Evolutionary conservation across 2,888 invertebrate species (phyloP).

Genomic region (Pegoplata infirma): DNA sequence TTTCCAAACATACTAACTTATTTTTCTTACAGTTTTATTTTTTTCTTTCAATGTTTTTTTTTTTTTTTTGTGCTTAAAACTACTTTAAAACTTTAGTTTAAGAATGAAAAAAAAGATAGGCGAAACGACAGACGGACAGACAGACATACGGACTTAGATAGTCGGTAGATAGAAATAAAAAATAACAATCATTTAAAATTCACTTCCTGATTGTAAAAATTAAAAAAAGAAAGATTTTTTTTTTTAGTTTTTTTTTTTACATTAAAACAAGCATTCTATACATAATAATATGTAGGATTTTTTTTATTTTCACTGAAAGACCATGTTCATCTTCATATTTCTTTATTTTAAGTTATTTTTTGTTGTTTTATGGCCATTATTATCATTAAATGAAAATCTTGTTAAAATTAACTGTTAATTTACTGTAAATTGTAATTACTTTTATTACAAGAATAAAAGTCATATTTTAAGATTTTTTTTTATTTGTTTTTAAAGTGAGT

Average conservation of each 20-base stretch:
- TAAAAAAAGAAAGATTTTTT: conserved; percentile 1
- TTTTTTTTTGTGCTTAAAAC: conserved; percentile 14
- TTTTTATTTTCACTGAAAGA: not conserved
- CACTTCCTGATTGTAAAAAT: conserved; percentile 58
- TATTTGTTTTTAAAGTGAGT: too few relatives aligned
- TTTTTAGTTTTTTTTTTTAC: too few relatives aligned
- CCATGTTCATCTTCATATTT: not conserved
- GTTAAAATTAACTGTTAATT: conserved; percentile 42
- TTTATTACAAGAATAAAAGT: conserved; percentile 18
- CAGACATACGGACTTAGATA: not conserved
- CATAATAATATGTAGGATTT: not conserved
- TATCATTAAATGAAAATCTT: conserved; percentile 42
- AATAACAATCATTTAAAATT: conserved; percentile 57
- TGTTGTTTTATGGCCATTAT: not conserved
- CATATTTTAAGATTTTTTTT: too few relatives aligned
- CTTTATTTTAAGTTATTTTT: too few relatives aligned
- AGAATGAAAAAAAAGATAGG: too few relatives aligned
- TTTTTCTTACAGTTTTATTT: too few relatives aligned
- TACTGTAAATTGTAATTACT: conserved; percentile 42
- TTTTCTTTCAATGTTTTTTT: conserved; percentile 36
- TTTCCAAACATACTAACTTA: not conserved
- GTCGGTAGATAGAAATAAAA: conserved; percentile 5
- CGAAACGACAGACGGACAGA: not conserved
- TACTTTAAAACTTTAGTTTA: conserved; percentile 2
- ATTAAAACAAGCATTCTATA: not conserved